Percentiles rank a stretch among this genome's conserved stretches.
Conservation (phyloP, 2,113 vertebrate species). For the Chionomys nivalis region DNA sequence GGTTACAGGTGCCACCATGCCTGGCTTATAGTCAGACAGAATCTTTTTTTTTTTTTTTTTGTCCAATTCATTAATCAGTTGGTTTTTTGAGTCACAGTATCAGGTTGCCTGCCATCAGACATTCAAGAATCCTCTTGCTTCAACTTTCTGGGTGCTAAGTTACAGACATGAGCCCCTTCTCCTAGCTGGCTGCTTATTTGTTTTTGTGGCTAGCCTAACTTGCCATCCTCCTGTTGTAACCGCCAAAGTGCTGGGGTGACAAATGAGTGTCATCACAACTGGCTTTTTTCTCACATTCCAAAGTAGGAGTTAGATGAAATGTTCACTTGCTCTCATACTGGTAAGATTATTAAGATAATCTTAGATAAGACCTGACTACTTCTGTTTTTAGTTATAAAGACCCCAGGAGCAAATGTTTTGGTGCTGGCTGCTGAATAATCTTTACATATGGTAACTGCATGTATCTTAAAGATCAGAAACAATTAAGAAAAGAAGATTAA, state of each 20-base stretch:
- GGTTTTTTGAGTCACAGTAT: not conserved
- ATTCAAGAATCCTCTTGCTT: not conserved
- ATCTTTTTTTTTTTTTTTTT: too few relatives aligned
- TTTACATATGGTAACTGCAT: not conserved
- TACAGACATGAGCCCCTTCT: not conserved
- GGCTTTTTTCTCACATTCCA: not conserved
- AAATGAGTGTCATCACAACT: not conserved
- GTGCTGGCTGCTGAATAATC: not conserved
- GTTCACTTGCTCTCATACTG: not conserved
- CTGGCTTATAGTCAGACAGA: not conserved
- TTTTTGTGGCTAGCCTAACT: not conserved
- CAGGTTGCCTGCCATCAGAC: not conserved
- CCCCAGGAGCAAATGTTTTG: not conserved
- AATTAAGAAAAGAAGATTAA: not conserved
- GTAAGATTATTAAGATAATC: constrained; percentile 6
- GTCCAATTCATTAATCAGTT: not conserved
- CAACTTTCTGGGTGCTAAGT: not conserved
- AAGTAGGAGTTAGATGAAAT: not conserved
- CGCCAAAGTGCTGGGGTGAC: not conserved
- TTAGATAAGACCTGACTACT: constrained; percentile 12
- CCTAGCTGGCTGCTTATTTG: not conserved
- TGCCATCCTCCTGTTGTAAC: not conserved
- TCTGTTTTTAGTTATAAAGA: not conserved
- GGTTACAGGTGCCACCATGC: not conserved
- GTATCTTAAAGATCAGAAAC: constrained; percentile 13